Evolutionary conservation across 1,140 invertebrate species (phyloP).

Genomic region (Elysia chlorotica): DNA sequence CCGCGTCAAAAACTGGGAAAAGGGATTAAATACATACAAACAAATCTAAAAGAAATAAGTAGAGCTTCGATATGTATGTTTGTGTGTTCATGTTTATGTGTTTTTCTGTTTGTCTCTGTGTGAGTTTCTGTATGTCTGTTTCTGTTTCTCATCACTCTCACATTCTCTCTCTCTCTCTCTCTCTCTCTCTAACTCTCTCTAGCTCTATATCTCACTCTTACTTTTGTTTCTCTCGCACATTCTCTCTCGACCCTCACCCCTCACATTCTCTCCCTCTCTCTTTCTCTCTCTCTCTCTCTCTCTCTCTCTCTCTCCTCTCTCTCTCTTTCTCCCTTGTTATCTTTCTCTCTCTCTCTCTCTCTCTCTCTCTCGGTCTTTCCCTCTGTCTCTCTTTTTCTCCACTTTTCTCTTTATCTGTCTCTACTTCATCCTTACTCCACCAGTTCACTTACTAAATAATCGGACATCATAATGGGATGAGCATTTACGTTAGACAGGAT

Average conservation of each 20-base stretch:
- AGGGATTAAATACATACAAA: too few relatives aligned
- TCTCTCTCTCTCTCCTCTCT: background rate
- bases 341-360: slow-evolving; percentile 5
- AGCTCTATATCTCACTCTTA: slow-evolving; percentile 8
- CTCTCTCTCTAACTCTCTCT: slow-evolving; percentile 5
- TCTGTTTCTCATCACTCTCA: background rate
- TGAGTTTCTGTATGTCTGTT: background rate
- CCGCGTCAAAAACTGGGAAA: background rate
- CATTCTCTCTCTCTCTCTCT: background rate
- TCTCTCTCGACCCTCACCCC: background rate
- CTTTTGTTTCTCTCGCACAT: background rate
- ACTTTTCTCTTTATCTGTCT: too few relatives aligned
- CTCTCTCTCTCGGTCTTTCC: background rate
- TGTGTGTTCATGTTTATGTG: background rate
- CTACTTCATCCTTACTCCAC: too few relatives aligned
- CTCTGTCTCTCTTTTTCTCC: background rate
- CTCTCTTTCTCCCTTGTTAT: background rate
- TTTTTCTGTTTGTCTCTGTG: background rate
- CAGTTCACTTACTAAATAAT: too few relatives aligned
- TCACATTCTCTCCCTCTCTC: background rate
- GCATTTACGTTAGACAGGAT: too few relatives aligned
- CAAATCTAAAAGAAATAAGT: too few relatives aligned
- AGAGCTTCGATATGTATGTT: too few relatives aligned
- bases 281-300: background rate
- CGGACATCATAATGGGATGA: too few relatives aligned